Percentiles rank a stretch among this genome's conserved stretches.
phyloP scores from a whole-genome alignment of 2,113 vertebrate genomes.

The Eulacestoma nigropectus region DNA sequence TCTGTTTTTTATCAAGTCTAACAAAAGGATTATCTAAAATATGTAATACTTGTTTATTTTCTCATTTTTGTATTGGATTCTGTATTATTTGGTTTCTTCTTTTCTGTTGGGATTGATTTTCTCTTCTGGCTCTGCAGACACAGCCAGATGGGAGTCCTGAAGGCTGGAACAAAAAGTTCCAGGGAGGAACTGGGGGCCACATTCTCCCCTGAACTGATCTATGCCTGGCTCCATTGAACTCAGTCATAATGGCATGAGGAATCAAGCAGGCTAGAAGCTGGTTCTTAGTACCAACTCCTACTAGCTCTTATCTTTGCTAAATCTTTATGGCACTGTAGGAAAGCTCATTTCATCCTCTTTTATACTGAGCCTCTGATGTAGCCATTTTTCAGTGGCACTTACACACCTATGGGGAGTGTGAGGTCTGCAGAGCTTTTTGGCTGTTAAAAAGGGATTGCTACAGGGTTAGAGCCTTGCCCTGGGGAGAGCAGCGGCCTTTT shows the following conservation, averaged over 20 bases:
- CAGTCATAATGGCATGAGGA: background rate
- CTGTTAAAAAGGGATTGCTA: background rate
- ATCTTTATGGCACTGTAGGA: background rate
- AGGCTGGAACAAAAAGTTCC: background rate
- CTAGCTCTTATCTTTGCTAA: background rate
- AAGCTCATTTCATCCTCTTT: background rate
- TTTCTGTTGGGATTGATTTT: background rate
- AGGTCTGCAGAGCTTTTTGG: background rate
- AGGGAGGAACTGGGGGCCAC: background rate
- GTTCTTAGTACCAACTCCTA: background rate
- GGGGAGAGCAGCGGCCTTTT: rapidly evolving
- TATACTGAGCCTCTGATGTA: background rate
- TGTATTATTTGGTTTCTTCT: background rate
- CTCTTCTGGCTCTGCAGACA: background rate
- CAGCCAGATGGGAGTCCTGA: background rate
- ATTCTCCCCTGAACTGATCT: background rate
- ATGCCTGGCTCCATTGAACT: background rate
- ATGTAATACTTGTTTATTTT: background rate
- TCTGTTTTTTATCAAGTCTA: background rate
- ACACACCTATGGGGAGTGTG: rapidly evolving
- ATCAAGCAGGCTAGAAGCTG: background rate
- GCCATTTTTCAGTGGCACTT: background rate
- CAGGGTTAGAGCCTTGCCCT: background rate
- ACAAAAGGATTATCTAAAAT: background rate
- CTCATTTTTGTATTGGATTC: background rate